These are phyloP conservation scores for Anoplopoma fimbria DNA, from an alignment of 2,113 vertebrate genomes.

Conservation along the genomic window DNA sequence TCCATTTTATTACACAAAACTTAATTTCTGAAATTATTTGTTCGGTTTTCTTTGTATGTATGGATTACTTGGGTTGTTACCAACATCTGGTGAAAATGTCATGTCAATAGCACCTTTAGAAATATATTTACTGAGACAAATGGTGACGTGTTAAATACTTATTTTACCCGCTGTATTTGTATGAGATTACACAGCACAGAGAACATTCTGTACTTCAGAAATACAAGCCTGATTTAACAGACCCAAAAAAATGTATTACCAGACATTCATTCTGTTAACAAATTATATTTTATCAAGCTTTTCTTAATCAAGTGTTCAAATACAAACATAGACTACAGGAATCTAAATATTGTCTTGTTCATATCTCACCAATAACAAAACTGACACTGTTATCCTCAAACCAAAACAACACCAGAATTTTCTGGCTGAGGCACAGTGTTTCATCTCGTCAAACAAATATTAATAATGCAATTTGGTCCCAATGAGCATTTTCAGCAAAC, in stretches of 20 bases:
- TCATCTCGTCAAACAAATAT: constrained; percentile 18
- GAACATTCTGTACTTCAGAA: background rate
- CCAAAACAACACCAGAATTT: background rate
- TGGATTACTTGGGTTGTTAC: no score
- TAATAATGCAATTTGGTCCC: background rate
- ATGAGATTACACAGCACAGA: background rate
- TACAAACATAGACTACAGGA: background rate
- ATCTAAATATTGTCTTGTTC: background rate
- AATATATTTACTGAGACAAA: no score
- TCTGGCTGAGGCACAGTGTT: background rate
- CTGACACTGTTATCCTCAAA: background rate
- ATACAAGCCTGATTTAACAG: background rate
- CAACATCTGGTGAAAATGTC: no score
- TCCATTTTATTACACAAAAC: no score
- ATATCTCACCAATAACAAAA: constrained; percentile 10
- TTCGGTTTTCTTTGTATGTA: no score
- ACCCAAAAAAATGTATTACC: background rate
- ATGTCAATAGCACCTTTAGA: no score
- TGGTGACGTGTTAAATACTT: no score
- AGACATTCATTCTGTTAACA: background rate
- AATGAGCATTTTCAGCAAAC: constrained; percentile 8
- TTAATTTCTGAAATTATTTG: no score
- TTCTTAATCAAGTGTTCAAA: background rate
- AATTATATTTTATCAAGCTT: background rate
- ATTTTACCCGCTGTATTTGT: no score